These are phyloP conservation scores for Agrilus mali DNA, from an alignment of 2,888 invertebrate species.

Conservation along the genomic window DNA sequence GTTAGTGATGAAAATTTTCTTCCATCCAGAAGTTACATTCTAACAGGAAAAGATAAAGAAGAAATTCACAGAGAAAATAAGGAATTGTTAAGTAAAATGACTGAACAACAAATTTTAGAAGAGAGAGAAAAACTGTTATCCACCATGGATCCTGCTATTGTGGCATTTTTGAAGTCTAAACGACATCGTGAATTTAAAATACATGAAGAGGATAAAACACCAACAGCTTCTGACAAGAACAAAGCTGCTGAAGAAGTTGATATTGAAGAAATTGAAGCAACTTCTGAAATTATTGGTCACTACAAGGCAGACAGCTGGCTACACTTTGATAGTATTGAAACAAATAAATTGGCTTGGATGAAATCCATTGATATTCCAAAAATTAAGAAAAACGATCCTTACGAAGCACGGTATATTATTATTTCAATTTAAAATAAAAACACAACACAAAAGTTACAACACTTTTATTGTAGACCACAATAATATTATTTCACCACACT, in stretches of 20 bases:
- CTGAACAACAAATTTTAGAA: constrained; percentile 57
- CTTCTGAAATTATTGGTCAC: constrained; percentile 40
- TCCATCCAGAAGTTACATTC: constrained; percentile 34
- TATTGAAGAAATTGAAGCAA: constrained; percentile 38
- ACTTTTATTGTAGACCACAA: too few species aligned
- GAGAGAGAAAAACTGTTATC: constrained; percentile 58
- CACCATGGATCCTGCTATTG: constrained; percentile 50
- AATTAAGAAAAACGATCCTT: constrained; percentile 42
- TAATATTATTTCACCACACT: too few species aligned
- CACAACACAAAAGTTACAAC: too few species aligned
- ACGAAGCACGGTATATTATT: constrained; percentile 50
- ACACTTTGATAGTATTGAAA: constrained; percentile 76
- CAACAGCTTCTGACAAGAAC: constrained; percentile 30
- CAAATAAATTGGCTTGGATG: constrained; percentile 84
- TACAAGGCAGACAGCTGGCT: constrained; percentile 61
- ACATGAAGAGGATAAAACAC: constrained; percentile 17
- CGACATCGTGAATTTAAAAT: constrained; percentile 25
- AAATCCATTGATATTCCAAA: constrained; percentile 49
- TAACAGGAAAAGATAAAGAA: constrained; percentile 37
- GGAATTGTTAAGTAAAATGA: constrained; percentile 52
- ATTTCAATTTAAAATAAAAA: neutral
- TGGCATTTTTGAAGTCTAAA: constrained; percentile 49
- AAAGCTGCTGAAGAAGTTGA: constrained; percentile 21
- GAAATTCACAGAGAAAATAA: constrained; percentile 67
- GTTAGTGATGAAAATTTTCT: constrained; percentile 12